Conservation (phyloP, 1,140 invertebrate genomes). For the Leptinotarsa defecta region DNA sequence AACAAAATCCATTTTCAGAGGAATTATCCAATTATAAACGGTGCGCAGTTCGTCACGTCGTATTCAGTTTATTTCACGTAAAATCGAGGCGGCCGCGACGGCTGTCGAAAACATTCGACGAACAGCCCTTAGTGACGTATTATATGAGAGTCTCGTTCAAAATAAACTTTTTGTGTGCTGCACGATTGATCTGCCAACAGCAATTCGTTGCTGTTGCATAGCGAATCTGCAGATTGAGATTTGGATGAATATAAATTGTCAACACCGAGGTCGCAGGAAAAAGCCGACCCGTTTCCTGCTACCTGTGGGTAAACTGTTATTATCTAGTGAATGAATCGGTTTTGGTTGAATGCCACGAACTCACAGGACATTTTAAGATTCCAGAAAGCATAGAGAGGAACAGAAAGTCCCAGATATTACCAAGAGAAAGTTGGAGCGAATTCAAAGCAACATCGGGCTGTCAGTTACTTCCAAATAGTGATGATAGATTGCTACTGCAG, state of each 20-base stretch:
- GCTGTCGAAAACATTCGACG: conserved; percentile 2
- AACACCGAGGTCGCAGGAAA: not conserved
- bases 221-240: not conserved
- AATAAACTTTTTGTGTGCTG: conserved; percentile 18
- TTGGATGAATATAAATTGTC: not conserved
- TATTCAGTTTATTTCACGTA: not conserved
- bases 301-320: no score
- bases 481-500: no score
- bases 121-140: not conserved
- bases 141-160: not conserved
- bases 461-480: no score
- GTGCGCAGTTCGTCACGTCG: not conserved
- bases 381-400: no score
- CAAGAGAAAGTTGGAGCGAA: no score
- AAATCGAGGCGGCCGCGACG: not conserved
- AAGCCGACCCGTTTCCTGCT: no score
- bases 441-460: no score
- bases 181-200: conserved; percentile 30
- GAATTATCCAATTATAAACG: not conserved
- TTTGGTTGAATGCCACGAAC: no score
- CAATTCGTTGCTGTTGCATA: conserved; percentile 23
- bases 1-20: not conserved
- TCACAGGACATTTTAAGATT: no score
- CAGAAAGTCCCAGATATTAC: no score
- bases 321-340: no score